Percentiles rank a stretch among this genome's conserved stretches.
Conservation (phyloP, 2,113 vertebrate genomes). For the Fulica atra region DNA sequence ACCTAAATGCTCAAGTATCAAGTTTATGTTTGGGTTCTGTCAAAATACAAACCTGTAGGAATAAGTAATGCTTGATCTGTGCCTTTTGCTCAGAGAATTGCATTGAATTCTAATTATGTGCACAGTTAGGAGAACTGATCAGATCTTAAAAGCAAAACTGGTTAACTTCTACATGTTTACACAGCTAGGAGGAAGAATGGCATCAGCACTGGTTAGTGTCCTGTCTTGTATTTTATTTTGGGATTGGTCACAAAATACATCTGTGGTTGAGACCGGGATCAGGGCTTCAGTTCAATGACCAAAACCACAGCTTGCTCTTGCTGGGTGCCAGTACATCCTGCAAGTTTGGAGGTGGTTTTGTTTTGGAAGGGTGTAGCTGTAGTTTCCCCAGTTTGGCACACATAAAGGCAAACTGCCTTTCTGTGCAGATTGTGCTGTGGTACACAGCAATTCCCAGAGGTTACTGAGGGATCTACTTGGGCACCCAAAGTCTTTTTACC, state of each 20-base stretch:
- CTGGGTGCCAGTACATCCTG: background rate
- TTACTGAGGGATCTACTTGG: background rate
- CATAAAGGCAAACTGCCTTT: background rate
- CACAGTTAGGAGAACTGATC: background rate
- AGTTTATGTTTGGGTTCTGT: background rate
- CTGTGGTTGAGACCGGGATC: background rate
- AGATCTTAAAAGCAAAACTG: background rate
- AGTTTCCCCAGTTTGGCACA: background rate
- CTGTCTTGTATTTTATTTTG: background rate
- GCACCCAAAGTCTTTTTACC: background rate
- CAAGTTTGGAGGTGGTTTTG: background rate
- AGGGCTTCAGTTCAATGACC: background rate
- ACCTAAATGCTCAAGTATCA: background rate
- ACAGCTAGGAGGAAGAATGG: background rate
- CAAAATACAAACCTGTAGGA: background rate
- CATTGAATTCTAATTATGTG: background rate
- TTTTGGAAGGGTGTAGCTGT: background rate
- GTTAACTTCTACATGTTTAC: background rate
- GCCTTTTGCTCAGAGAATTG: background rate
- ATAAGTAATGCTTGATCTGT: background rate
- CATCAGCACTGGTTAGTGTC: rapidly evolving
- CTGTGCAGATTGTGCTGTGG: background rate
- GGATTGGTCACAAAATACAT: background rate
- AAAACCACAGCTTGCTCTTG: background rate
- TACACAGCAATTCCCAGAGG: background rate